phyloP scores from a whole-genome alignment of 2,113 vertebrate genomes.

The Triplophysa rosa region DNA sequence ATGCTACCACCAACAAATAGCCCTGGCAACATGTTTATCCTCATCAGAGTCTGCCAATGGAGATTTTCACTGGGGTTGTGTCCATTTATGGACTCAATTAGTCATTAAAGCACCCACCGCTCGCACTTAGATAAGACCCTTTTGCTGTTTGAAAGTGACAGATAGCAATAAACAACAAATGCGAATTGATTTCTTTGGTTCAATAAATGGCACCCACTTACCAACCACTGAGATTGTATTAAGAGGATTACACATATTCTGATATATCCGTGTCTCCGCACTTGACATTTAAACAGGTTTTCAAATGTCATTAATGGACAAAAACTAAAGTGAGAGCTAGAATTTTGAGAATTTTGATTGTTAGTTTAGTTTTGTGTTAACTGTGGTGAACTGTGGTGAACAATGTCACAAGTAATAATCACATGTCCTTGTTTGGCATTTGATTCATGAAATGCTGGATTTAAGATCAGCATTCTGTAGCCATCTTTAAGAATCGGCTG shows the following conservation, averaged over 20 bases:
- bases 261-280: conserved; percentile 2
- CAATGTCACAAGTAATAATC: not conserved
- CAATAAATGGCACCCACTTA: conserved; percentile 54
- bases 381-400: not conserved
- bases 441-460: conserved; percentile 13
- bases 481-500: too few relatives aligned
- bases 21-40: conserved; percentile 58
- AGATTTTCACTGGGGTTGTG: conserved; percentile 56
- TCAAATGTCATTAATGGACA: not conserved
- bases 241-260: conserved; percentile 30
- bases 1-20: conserved; percentile 60
- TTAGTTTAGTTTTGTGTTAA: not conserved
- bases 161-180: conserved; percentile 59
- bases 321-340: not conserved
- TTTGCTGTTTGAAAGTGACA: conserved; percentile 47
- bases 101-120: conserved; percentile 55
- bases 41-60: conserved; percentile 57
- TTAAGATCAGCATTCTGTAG: too few relatives aligned
- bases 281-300: not conserved
- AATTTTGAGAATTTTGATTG: not conserved
- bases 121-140: conserved; percentile 48
- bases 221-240: conserved; percentile 8
- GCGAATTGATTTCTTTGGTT: conserved; percentile 53
- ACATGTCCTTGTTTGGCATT: not conserved
- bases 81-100: conserved; percentile 65